Percentiles rank a stretch among this genome's conserved stretches.
Conservation (phyloP, 2,888 invertebrate genomes). For the Andrena flavipes region DNA sequence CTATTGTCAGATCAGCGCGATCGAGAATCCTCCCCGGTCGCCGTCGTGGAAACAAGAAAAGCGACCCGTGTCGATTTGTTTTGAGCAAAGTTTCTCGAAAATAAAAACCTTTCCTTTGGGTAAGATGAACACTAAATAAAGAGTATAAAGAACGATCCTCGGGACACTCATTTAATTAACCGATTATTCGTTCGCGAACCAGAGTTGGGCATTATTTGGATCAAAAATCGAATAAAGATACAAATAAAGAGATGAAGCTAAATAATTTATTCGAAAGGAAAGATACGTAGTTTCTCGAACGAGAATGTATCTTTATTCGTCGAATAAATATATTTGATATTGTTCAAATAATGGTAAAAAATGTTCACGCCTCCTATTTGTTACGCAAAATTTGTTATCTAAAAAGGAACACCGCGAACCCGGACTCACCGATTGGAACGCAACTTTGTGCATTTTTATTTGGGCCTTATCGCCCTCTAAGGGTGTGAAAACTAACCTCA, state of each 20-base stretch:
- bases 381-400: background rate
- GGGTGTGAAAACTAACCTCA: too few species aligned
- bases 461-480: too few species aligned
- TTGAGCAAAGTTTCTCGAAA: constrained; percentile 54
- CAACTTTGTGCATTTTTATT: too few species aligned
- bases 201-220: background rate
- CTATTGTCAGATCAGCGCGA: constrained; percentile 1
- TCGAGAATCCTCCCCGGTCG: constrained; percentile 22
- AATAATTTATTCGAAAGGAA: background rate
- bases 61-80: constrained; percentile 16
- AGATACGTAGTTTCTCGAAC: background rate
- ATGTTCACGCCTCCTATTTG: background rate
- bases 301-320: background rate
- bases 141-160: constrained; percentile 18
- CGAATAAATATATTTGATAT: background rate
- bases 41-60: background rate
- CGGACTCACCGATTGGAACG: too few species aligned
- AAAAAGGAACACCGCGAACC: too few species aligned
- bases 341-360: background rate
- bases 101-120: constrained; percentile 29
- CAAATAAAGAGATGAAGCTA: background rate
- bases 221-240: background rate
- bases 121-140: constrained; percentile 23
- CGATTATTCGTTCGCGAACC: constrained; percentile 9
- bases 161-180: constrained; percentile 7